phyloP scores from a whole-genome alignment of 2,888 invertebrate species.

The Acheta domesticus region DNA sequence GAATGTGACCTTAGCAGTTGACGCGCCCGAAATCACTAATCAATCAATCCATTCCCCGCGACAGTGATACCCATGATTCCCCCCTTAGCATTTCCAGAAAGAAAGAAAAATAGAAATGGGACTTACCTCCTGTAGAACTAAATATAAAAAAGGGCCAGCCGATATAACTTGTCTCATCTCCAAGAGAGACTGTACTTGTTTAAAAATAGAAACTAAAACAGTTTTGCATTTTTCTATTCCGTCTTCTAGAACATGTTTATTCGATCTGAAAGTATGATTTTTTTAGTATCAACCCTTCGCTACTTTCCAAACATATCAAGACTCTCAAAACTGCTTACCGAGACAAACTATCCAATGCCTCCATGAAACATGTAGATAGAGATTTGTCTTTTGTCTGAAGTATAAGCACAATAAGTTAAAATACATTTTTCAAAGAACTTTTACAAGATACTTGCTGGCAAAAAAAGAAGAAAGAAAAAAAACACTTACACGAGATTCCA shows the following conservation, averaged over 20 bases:
- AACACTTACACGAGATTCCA: conserved; percentile 57
- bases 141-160: conserved; percentile 86
- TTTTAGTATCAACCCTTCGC: background rate
- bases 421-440: background rate
- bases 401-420: background rate
- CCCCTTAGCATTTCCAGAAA: no score
- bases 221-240: conserved; percentile 70
- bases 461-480: background rate
- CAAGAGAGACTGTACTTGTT: conserved; percentile 74
- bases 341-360: conserved; percentile 66
- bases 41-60: no score
- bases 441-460: no score
- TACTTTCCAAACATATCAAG: background rate
- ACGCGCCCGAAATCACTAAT: no score
- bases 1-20: no score
- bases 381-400: conserved; percentile 56
- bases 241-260: conserved; percentile 57
- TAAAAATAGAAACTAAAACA: conserved; percentile 64
- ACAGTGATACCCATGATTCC: no score
- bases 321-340: conserved; percentile 42
- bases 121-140: conserved; percentile 74
- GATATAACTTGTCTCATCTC: conserved; percentile 77
- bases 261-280: conserved; percentile 47
- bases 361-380: conserved; percentile 66
- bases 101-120: no score